These are phyloP conservation scores for Lepilemur septentrionalis DNA, from an alignment of 2,797 vertebrate species.

Conservation along the genomic window DNA sequence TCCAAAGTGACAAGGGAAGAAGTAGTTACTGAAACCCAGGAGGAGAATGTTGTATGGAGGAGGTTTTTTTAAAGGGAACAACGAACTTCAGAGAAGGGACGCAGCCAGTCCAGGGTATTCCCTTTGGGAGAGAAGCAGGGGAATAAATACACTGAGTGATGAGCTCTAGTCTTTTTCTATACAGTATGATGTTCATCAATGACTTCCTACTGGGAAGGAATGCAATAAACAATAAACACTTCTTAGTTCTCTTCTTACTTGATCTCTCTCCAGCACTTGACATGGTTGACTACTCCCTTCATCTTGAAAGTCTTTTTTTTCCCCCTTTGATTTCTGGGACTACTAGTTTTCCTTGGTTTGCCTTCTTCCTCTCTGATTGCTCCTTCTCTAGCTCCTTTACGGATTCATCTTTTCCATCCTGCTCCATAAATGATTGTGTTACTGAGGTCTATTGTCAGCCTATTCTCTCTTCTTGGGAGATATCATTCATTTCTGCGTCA, in stretches of 20 bases:
- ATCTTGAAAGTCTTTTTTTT: background rate
- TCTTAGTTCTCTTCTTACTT: background rate
- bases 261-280: background rate
- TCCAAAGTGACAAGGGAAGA: background rate
- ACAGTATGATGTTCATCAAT: background rate
- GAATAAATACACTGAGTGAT: background rate
- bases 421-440: background rate
- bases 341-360: background rate
- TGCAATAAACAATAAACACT: background rate
- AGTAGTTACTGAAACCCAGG: background rate
- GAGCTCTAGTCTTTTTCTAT: background rate
- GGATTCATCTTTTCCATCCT: background rate
- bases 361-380: background rate
- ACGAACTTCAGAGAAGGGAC: background rate
- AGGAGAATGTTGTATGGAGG: background rate
- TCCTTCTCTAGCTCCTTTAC: background rate
- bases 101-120: too few species aligned
- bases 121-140: background rate
- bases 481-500: background rate
- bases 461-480: background rate
- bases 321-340: background rate
- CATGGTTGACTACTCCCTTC: background rate
- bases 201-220: background rate
- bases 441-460: background rate
- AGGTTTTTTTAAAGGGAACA: too few species aligned